Evolutionary conservation across 2,113 vertebrate species (phyloP), one percentile per base, ranked within the genome.

Genomic region (Antennarius striatus): DNA sequence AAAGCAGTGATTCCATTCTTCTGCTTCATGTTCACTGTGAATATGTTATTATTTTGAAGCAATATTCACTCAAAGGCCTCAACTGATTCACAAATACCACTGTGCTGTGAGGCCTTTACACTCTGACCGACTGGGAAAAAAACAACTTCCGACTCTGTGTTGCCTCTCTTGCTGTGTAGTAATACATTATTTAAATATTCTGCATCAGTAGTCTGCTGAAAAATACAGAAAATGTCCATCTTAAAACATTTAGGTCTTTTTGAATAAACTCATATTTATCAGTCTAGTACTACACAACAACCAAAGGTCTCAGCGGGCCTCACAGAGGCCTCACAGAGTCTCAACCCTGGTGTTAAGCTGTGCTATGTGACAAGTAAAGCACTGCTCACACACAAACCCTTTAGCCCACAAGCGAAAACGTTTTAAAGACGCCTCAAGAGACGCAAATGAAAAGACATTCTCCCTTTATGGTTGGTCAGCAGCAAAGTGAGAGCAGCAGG

Each of bases 401-500:
- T 49, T 15, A 51, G 51, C 43, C 67, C 49, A 78, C 54, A 45
- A 16, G 10, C 9, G 30, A 66, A 61, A 60, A 65, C 17, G 60
- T 54, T 46, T 10, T 29, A 50, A 70, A 47, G 55, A 74, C 65
- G 77, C 73, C 83, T 70, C 70, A 47, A 66, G 73, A 81, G 75
- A 85, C 62, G 13, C 13, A 57, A 67, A 76, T 69, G 51, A 83
- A 73, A 69, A 80, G 66, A 80, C 64, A 71, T 60, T 42, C 28
- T 45, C 79, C 42, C 58, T 83, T 51, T 48, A 49, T 16, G 36
- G 69, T 72, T 68, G 66, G 70, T 61, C 49, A 65, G 57, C 32
- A 36, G 32, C 32, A 17, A n/a, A 42, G 49, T 10, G 49, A 16
- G 3, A 80, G 50, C 51, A 67, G 40, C 14, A 22, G 30, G 52